Base-by-base conservation (phyloP, 2,888 invertebrate genomes). In the Macrophya annulata region DNA sequence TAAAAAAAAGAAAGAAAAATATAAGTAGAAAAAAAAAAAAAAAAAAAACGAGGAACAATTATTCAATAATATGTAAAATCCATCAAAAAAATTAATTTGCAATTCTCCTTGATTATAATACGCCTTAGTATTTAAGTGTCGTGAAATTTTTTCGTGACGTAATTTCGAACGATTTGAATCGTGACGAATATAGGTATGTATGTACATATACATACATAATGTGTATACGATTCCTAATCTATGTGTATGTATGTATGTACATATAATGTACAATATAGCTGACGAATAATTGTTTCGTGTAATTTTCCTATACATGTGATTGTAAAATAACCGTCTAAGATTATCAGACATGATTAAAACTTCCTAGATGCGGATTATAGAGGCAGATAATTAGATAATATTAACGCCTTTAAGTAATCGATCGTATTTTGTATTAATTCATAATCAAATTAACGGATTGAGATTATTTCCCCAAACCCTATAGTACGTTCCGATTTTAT, bases 391-490 rank as follows among this genome's bases (percentile, higher is more conserved):
- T 25, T 10, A 31, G 31, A 68, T 68, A 68, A n/a, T 5, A 15
- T 71, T 62, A 21, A 25, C 25, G 71, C 37, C 40, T 62, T 37
- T 71, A 10, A 25, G 5, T 76, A 76, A 76, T 76, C 45, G 45
- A 74, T 21, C 48, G 76, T 76, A 71, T 71, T 71, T 76, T n/a
- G 15, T 76, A 76, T 48, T 12, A 25, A 25, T 76, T 48, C 76
- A 48, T 40, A 15, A n/a, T 37, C n/a, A 2, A 4, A 40, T 71
- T 71, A 71, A 40, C 62, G 25, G 25, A 9, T 25, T 12, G 9
- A 21, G 62, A 62, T 62, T 62, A 62, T 25, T 62, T 12, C 3
- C 12, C 4, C 12, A 62, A 21, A 15, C 12, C 40, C n/a, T 1
- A 0, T 9, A n/a, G 17, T 37, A 0, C 4, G 40, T 3, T 4